Conservation (phyloP, 2,113 vertebrate species). For the Recurvirostra avosetta region DNA sequence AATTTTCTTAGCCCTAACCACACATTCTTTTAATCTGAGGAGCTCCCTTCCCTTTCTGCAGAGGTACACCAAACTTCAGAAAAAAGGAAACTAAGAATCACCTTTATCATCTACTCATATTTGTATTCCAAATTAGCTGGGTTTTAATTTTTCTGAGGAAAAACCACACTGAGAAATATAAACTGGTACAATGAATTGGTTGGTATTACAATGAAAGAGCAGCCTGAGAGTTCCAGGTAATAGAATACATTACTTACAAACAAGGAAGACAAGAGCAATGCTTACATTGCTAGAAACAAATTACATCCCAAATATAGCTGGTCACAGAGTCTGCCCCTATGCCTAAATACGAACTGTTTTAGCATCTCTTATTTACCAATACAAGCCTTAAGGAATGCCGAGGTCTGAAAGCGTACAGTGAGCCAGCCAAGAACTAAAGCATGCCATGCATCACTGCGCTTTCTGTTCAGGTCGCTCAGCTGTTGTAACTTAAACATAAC, state of each 20-base stretch:
- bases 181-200: neutral
- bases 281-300: neutral
- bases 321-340: neutral
- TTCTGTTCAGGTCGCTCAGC: neutral
- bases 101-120: neutral
- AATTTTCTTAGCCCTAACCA: neutral
- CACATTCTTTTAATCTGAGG: neutral
- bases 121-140: neutral
- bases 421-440: neutral
- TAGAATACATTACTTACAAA: neutral
- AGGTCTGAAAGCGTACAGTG: rapidly evolving
- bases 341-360: neutral
- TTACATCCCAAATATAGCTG: neutral
- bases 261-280: neutral
- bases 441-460: neutral
- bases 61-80: neutral
- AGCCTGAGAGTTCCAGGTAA: neutral
- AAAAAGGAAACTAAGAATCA: neutral
- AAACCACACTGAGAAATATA: neutral
- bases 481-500: neutral
- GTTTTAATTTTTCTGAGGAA: neutral
- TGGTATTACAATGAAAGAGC: neutral
- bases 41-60: neutral
- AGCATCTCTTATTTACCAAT: neutral
- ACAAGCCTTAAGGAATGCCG: neutral